Conservation (phyloP, 2,113 vertebrate genomes). For the Erpornis zantholeuca region DNA sequence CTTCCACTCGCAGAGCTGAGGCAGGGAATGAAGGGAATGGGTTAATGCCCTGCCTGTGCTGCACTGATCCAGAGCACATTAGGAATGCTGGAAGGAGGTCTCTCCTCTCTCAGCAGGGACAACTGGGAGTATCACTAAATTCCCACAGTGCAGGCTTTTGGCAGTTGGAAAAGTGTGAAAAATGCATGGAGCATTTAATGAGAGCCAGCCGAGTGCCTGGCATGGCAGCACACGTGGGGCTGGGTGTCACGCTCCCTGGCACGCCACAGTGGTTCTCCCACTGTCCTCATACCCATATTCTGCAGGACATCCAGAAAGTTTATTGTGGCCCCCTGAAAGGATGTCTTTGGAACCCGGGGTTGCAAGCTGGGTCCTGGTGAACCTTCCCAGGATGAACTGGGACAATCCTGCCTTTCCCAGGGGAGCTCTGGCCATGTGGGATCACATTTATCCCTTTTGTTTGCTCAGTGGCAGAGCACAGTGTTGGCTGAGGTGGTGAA, state of each 20-base stretch:
- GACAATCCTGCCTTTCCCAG: not conserved
- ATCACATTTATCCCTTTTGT: not conserved
- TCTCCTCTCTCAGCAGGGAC: not conserved
- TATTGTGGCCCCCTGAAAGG: not conserved
- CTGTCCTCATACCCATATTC: not conserved
- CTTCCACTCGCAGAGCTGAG: not conserved
- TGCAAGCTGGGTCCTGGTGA: not conserved
- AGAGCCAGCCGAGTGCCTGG: rapidly evolving
- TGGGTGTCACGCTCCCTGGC: not conserved
- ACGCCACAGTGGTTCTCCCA: rapidly evolving
- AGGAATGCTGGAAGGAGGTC: not conserved
- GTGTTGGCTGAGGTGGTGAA: not conserved
- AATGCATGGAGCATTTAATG: rapidly evolving
- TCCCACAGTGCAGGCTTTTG: not conserved
- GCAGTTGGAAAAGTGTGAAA: not conserved
- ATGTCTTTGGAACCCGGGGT: not conserved
- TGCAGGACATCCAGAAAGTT: not conserved
- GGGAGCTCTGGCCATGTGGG: not conserved
- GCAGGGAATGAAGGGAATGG: not conserved
- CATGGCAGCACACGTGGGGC: rapidly evolving
- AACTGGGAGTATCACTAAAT: not conserved
- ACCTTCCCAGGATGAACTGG: not conserved
- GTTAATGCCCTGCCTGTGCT: not conserved
- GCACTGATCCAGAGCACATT: not conserved
- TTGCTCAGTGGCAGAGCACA: not conserved